These are phyloP conservation scores for Trypoxylus dichotomus DNA, from an alignment of 1,140 invertebrate species.

Conservation along the genomic window DNA sequence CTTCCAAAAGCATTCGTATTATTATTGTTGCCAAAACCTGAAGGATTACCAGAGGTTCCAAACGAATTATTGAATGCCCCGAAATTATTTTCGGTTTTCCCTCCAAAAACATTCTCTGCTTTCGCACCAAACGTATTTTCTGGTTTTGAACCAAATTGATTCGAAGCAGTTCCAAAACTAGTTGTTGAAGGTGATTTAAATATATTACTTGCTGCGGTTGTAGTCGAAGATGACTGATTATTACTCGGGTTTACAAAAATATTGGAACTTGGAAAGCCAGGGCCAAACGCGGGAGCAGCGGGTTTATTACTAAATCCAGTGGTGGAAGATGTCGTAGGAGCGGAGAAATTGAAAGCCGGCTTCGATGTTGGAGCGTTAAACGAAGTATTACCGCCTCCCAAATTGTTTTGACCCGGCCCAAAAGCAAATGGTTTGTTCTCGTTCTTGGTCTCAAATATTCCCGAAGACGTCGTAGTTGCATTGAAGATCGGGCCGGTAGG, in stretches of 20 bases:
- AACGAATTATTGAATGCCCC: not conserved
- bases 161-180: not conserved
- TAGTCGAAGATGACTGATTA: not conserved
- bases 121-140: not conserved
- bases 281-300: not conserved
- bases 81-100: not conserved
- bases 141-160: not conserved
- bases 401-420: not conserved
- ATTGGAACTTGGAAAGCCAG: not conserved
- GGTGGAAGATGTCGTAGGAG: not conserved
- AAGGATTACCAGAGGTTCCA: not conserved
- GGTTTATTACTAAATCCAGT: not conserved
- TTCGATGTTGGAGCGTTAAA: not conserved
- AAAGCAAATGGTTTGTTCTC: conserved; percentile 1
- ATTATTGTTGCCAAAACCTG: conserved; percentile 3
- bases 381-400: not conserved
- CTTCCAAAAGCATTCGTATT: conserved; percentile 17
- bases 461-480: not conserved
- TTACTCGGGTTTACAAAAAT: not conserved
- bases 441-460: not conserved
- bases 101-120: not conserved
- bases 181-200: not conserved
- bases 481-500: not conserved
- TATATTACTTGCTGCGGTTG: not conserved
- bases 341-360: not conserved